phyloP scores from a whole-genome alignment of 2,113 vertebrate species.

The Saimiri boliviensis region DNA sequence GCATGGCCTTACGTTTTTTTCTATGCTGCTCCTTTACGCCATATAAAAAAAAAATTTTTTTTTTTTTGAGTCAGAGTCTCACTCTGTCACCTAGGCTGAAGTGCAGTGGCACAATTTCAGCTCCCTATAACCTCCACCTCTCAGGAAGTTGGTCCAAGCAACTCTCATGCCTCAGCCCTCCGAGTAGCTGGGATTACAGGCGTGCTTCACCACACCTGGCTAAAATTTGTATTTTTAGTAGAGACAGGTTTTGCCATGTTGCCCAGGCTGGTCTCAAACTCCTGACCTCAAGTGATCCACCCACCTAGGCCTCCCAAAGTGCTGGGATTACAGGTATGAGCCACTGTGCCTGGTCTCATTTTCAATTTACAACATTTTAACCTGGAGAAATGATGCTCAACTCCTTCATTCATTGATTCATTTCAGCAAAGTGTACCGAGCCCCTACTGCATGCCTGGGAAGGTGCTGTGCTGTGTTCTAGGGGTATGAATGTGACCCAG shows the following conservation, averaged over 20 bases:
- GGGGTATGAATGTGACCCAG: too few relatives aligned
- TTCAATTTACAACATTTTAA: background rate
- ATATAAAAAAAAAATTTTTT: too few relatives aligned
- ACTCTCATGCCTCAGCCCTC: background rate
- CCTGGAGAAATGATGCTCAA: background rate
- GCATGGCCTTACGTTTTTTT: background rate
- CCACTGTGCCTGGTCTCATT: background rate
- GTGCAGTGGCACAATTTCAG: background rate
- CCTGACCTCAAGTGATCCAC: background rate
- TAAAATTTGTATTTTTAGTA: background rate
- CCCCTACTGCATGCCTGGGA: background rate
- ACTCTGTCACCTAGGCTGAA: background rate
- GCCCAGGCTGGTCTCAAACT: background rate
- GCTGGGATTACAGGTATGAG: background rate
- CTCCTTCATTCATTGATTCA: background rate
- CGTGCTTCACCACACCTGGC: background rate
- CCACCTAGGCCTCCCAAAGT: background rate
- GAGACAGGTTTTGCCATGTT: background rate
- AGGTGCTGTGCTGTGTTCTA: background rate
- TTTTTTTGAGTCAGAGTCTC: background rate
- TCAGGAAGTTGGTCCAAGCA: background rate
- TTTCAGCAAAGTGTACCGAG: background rate
- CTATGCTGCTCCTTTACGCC: background rate
- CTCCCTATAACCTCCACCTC: background rate
- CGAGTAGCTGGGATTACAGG: background rate